These are phyloP conservation scores for Fukomys damarensis DNA, from an alignment of 2,113 vertebrate genomes.

Conservation along the genomic window DNA sequence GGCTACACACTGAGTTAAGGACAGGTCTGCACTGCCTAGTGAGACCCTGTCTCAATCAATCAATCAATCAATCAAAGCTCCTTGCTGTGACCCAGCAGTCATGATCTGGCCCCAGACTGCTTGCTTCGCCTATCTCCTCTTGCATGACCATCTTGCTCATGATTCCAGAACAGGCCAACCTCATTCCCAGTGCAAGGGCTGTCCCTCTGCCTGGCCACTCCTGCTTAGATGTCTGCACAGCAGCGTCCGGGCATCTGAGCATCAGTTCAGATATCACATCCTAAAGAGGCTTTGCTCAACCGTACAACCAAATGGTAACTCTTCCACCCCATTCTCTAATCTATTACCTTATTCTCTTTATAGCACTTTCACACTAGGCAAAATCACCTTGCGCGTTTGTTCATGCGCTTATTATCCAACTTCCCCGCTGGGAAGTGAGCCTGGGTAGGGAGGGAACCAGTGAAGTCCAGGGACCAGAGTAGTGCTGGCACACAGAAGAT, in stretches of 20 bases:
- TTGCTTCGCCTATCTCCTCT: background rate
- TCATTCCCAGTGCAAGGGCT: background rate
- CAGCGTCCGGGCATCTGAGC: background rate
- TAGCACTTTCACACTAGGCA: background rate
- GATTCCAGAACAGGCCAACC: background rate
- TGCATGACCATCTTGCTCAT: background rate
- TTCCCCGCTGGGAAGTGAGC: background rate
- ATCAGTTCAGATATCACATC: background rate
- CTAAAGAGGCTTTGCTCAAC: background rate
- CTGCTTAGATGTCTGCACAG: background rate
- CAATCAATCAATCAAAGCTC: too few relatives aligned
- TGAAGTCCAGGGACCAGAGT: background rate
- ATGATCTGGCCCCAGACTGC: background rate
- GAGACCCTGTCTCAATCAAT: too few relatives aligned
- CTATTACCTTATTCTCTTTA: background rate
- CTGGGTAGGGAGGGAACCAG: background rate
- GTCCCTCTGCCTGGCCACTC: background rate
- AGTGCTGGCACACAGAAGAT: background rate
- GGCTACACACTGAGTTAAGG: too few relatives aligned
- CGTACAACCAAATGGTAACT: background rate
- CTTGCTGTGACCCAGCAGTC: background rate
- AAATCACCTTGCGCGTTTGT: background rate
- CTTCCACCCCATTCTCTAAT: background rate
- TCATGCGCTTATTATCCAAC: background rate
- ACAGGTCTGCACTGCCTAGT: too few relatives aligned